Evolutionary conservation across 2,888 invertebrate genomes (phyloP).

Genomic region (Apoda limacodes): DNA sequence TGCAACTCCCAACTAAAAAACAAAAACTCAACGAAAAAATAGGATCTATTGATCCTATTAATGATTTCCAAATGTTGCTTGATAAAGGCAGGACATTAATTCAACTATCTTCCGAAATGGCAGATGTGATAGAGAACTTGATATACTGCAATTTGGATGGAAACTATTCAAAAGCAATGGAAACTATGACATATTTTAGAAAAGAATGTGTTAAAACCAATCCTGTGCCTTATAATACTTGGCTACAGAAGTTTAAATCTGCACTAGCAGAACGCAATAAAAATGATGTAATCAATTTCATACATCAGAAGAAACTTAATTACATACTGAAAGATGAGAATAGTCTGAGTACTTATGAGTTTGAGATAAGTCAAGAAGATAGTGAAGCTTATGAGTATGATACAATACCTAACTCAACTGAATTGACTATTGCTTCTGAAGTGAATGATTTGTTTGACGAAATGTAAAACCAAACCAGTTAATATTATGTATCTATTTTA

Average conservation of each 20-base stretch:
- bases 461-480: no score
- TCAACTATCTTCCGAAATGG: conserved; percentile 40
- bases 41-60: conserved; percentile 71
- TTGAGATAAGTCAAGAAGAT: conserved; percentile 39
- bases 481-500: no score
- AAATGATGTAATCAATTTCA: conserved; percentile 30
- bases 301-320: conserved; percentile 37
- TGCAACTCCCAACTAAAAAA: conserved; percentile 32
- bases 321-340: conserved; percentile 51
- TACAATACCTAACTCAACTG: conserved; percentile 43
- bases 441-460: conserved; percentile 58
- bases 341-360: conserved; percentile 35
- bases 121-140: conserved; percentile 47
- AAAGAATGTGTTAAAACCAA: conserved; percentile 40
- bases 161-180: conserved; percentile 41
- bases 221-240: conserved; percentile 47
- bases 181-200: conserved; percentile 44
- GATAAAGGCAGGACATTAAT: conserved; percentile 36
- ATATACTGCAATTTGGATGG: conserved; percentile 47
- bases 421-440: conserved; percentile 42
- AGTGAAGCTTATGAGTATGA: conserved; percentile 56
- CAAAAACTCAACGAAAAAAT: conserved; percentile 39
- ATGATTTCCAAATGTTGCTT: conserved; percentile 67
- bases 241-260: conserved; percentile 45
- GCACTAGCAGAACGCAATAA: conserved; percentile 36